These are phyloP conservation scores for Apis dorsata DNA, from an alignment of 1,140 invertebrate genomes.

Conservation along the genomic window DNA sequence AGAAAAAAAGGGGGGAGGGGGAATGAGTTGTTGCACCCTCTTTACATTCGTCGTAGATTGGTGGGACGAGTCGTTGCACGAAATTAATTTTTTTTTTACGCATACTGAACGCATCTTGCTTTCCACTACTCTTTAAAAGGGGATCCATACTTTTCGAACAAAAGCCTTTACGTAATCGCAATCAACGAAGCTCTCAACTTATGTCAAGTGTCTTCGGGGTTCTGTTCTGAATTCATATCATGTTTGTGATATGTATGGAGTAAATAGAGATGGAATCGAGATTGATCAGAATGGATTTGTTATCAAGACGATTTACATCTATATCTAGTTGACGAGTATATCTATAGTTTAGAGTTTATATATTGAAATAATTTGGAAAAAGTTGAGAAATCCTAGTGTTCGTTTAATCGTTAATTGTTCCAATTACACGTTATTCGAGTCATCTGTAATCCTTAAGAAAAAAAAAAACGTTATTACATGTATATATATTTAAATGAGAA, in stretches of 20 bases:
- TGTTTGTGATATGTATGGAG: constrained; percentile 4
- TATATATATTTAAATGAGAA: no score
- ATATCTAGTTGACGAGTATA: no score
- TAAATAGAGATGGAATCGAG: neutral
- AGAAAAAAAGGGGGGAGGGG: neutral
- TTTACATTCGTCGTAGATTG: constrained; percentile 7
- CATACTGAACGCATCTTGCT: constrained; percentile 7
- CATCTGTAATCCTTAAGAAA: neutral
- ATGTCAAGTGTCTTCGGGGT: neutral
- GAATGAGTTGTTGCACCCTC: neutral
- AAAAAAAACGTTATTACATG: no score
- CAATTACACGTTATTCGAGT: neutral
- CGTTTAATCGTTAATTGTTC: no score
- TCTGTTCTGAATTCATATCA: neutral
- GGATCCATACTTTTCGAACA: constrained; percentile 11
- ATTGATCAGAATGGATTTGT: neutral
- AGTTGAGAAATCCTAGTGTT: no score
- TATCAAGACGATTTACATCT: no score
- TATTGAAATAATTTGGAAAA: no score
- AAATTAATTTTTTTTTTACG: constrained; percentile 13
- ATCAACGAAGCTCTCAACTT: constrained; percentile 26
- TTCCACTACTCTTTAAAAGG: neutral
- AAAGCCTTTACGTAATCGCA: constrained; percentile 15
- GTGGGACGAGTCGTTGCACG: neutral
- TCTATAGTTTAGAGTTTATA: no score